Evolutionary conservation across 2,113 vertebrate genomes (phyloP).

Genomic region (Noturus placidus): DNA sequence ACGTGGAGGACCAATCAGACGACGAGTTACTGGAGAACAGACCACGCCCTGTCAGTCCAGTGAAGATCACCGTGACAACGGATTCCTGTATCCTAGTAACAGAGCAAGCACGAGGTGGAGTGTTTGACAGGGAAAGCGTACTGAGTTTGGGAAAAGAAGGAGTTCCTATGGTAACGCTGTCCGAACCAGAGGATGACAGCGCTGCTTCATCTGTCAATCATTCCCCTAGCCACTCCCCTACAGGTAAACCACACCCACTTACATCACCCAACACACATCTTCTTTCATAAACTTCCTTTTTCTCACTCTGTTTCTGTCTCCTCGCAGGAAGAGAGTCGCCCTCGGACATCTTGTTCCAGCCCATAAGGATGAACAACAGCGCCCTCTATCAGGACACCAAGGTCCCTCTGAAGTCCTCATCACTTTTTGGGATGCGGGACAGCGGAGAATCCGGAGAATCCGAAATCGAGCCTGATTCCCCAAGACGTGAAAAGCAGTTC

Average conservation of each 20-base stretch:
- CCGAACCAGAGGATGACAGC: conserved; percentile 95
- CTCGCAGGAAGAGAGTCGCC: conserved; percentile 71
- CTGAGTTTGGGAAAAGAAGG: conserved; percentile 85
- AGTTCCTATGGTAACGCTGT: conserved; percentile 89
- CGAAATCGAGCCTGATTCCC: conserved; percentile 83
- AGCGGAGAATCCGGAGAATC: conserved; percentile 96
- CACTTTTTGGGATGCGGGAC: conserved; percentile 64
- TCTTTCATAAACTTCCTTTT: not conserved
- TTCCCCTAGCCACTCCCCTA: conserved; percentile 88
- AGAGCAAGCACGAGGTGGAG: conserved; percentile 50
- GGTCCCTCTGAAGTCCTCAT: conserved; percentile 57
- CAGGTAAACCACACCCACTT: conserved; percentile 62
- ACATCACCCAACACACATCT: not conserved
- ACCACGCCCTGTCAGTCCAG: conserved; percentile 70
- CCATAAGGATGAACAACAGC: conserved; percentile 47
- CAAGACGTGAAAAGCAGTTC: conserved; percentile 52
- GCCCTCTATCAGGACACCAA: conserved; percentile 34
- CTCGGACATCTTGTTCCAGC: conserved; percentile 66
- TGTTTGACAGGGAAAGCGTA: conserved; percentile 70
- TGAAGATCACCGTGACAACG: conserved; percentile 86
- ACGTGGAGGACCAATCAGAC: conserved; percentile 79
- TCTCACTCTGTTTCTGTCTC: not conserved
- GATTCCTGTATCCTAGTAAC: conserved; percentile 63
- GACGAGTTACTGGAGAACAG: conserved; percentile 76
- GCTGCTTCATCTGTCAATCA: conserved; percentile 86